Evolutionary conservation across 2,888 invertebrate species (phyloP).

Genomic region (Prenolepis imparis): DNA sequence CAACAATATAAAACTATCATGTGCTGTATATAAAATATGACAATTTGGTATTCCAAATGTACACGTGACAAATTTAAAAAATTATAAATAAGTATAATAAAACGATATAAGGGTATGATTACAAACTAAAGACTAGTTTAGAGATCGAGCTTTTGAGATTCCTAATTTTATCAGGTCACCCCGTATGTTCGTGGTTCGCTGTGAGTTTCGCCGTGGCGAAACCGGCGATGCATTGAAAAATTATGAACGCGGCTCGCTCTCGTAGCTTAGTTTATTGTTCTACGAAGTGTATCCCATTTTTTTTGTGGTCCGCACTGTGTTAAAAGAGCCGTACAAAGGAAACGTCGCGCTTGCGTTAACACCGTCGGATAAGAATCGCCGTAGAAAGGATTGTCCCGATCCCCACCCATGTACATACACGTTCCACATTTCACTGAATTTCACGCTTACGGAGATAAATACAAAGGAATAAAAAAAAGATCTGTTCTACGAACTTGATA

Average conservation of each 20-base stretch:
- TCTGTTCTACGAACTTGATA: background rate
- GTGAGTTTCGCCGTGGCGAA: constrained; percentile 24
- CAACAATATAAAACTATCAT: background rate
- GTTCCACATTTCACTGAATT: constrained; percentile 25
- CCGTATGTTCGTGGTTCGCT: background rate
- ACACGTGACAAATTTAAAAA: too few relatives aligned
- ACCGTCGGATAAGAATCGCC: constrained; percentile 42
- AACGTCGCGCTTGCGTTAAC: constrained; percentile 50
- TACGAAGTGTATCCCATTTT: constrained; percentile 50
- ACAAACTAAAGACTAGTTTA: background rate
- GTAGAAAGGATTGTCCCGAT: constrained; percentile 33
- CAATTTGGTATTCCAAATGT: background rate
- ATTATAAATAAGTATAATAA: background rate
- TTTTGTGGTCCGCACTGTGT: constrained; percentile 4
- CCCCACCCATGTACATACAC: background rate
- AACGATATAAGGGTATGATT: background rate
- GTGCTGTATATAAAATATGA: background rate
- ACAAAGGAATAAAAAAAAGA: background rate
- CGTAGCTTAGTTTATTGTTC: constrained; percentile 52
- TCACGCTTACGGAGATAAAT: constrained; percentile 28
- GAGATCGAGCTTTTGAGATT: background rate
- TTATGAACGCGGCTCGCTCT: constrained; percentile 47
- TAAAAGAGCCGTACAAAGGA: constrained; percentile 52
- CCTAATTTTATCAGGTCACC: constrained; percentile 35
- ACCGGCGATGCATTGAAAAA: constrained; percentile 49